Evolutionary conservation across 2,797 vertebrate genomes (phyloP).

Genomic region (Spinibarbus caldwelli): DNA sequence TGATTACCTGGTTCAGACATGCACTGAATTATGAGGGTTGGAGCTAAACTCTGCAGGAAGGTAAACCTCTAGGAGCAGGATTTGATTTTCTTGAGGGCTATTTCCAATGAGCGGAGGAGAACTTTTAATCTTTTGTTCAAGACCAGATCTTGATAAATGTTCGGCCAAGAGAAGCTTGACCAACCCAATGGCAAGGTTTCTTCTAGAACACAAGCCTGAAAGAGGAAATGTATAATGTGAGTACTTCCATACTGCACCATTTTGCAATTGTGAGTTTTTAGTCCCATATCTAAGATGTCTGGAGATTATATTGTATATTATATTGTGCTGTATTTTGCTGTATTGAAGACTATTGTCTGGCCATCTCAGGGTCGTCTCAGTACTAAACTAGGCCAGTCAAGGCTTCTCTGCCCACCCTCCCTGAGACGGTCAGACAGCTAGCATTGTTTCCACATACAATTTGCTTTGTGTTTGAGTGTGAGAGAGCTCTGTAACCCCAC

Average conservation of each 20-base stretch:
- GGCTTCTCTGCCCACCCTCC: constrained; percentile 72
- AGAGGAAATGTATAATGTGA: not conserved
- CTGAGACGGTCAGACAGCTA: constrained; percentile 70
- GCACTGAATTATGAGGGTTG: not conserved
- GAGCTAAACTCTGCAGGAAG: not conserved
- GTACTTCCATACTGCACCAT: not conserved
- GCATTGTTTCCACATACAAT: constrained; percentile 78
- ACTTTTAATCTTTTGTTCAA: not conserved
- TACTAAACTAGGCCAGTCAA: constrained; percentile 67
- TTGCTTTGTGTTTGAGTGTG: constrained; percentile 76
- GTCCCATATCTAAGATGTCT: constrained; percentile 34
- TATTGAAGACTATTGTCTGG: constrained; percentile 61
- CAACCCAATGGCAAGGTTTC: not conserved
- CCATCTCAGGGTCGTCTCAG: constrained; percentile 69
- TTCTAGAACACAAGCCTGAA: not conserved
- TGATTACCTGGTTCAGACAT: not conserved
- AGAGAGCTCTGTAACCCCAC: constrained; percentile 59
- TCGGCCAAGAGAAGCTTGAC: not conserved
- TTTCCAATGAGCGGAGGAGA: not conserved
- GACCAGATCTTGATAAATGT: not conserved
- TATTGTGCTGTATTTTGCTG: constrained; percentile 31
- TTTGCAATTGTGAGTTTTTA: constrained; percentile 13
- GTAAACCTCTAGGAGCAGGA: not conserved
- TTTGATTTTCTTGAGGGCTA: not conserved
- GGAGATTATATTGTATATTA: constrained; percentile 1